phyloP scores from a whole-genome alignment of 2,888 invertebrate species.

The Neoitamus cyanurus region DNA sequence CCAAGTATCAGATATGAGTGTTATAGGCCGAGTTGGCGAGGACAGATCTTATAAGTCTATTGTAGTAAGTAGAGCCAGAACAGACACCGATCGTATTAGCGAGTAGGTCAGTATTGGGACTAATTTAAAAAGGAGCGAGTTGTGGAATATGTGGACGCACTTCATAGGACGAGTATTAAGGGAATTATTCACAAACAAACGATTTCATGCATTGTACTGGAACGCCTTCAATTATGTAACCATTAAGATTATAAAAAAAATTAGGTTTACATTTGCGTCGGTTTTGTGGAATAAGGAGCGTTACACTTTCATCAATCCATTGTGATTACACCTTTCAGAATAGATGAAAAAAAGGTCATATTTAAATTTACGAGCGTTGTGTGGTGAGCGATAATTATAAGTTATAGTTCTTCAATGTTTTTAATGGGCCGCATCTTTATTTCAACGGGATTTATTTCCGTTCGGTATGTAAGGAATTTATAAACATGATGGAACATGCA shows the following conservation, averaged over 20 bases:
- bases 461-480: no score
- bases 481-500: no score
- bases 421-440: no score
- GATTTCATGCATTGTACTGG: background rate
- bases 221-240: background rate
- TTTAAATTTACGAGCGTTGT: no score
- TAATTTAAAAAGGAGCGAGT: background rate
- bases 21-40: conserved; percentile 1
- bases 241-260: background rate
- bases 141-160: background rate
- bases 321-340: no score
- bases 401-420: no score
- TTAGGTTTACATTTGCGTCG: background rate
- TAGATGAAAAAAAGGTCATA: no score
- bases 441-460: no score
- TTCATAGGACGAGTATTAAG: background rate
- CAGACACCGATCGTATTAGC: background rate
- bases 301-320: no score
- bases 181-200: background rate
- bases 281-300: background rate
- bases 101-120: background rate
- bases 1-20: conserved; percentile 15
- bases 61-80: background rate
- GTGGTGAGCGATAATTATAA: no score
- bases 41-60: background rate